These are phyloP conservation scores for Aptenodytes forsteri DNA, from an alignment of 2,113 vertebrate genomes.

Conservation along the genomic window DNA sequence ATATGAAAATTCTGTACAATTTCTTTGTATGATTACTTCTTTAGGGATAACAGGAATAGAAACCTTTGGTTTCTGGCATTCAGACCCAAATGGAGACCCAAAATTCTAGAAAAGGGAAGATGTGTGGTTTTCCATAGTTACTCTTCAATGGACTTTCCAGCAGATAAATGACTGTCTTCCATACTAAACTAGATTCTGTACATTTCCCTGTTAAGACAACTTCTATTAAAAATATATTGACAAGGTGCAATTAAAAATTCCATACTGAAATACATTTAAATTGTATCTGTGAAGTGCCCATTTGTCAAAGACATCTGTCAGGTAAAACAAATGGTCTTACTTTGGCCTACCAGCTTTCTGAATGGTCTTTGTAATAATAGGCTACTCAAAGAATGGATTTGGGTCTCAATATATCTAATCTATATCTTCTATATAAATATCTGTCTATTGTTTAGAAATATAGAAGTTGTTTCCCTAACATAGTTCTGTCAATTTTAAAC, in stretches of 20 bases:
- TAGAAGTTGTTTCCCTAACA: background rate
- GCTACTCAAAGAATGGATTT: background rate
- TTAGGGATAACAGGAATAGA: background rate
- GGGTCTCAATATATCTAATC: background rate
- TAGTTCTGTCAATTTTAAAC: background rate
- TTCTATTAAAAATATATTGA: background rate
- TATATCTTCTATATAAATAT: background rate
- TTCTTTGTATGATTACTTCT: background rate
- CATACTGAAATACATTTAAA: background rate
- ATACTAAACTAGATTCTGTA: background rate
- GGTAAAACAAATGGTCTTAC: background rate
- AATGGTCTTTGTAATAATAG: background rate
- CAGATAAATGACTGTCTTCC: background rate
- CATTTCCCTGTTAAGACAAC: background rate
- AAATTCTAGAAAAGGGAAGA: background rate
- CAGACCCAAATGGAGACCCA: background rate
- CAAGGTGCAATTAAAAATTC: background rate
- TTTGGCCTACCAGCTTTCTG: background rate
- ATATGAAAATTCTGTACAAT: background rate
- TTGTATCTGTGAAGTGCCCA: background rate
- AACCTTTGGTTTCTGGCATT: background rate
- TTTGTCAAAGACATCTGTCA: background rate
- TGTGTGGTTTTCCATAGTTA: background rate
- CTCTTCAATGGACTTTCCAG: background rate
- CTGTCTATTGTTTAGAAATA: background rate